phyloP scores from a whole-genome alignment of 1,140 invertebrate genomes.

The Camponotus vicinus region DNA sequence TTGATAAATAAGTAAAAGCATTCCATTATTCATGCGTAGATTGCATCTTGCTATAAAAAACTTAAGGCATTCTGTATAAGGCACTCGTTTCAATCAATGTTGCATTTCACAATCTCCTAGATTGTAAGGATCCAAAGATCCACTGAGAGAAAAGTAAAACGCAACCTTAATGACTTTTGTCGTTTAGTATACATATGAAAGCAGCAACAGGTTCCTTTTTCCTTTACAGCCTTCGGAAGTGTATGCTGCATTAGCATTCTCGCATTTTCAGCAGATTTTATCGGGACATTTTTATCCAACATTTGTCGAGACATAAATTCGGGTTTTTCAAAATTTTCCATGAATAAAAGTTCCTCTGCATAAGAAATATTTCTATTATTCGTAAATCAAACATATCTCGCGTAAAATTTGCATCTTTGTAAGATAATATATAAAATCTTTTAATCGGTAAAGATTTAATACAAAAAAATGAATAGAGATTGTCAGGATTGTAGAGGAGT shows the following conservation, averaged over 20 bases:
- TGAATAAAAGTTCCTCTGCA: background rate
- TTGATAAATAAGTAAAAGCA: background rate
- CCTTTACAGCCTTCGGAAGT: constrained; percentile 4
- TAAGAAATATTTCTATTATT: background rate
- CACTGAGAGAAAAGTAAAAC: constrained; percentile 4
- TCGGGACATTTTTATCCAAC: constrained; percentile 15
- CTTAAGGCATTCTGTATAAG: background rate
- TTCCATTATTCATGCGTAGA: background rate
- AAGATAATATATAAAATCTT: background rate
- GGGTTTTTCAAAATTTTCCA: background rate
- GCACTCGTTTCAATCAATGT: background rate
- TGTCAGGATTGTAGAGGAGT: no score
- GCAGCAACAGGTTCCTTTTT: constrained; percentile 54
- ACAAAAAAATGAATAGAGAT: background rate
- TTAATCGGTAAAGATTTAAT: constrained; percentile 4
- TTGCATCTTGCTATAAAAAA: background rate
- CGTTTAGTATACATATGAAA: background rate
- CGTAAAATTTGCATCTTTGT: background rate
- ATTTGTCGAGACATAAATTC: background rate
- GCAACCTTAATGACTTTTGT: constrained; percentile 30
- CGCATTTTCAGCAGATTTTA: constrained; percentile 18
- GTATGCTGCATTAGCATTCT: constrained; percentile 14
- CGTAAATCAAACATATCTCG: background rate
- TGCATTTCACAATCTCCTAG: background rate
- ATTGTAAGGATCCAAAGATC: background rate